A percentile compares a stretch with the other conserved stretches of the same genome.
phyloP scores from a whole-genome alignment of 2,797 vertebrate species.

The Serranus cabrilla region DNA sequence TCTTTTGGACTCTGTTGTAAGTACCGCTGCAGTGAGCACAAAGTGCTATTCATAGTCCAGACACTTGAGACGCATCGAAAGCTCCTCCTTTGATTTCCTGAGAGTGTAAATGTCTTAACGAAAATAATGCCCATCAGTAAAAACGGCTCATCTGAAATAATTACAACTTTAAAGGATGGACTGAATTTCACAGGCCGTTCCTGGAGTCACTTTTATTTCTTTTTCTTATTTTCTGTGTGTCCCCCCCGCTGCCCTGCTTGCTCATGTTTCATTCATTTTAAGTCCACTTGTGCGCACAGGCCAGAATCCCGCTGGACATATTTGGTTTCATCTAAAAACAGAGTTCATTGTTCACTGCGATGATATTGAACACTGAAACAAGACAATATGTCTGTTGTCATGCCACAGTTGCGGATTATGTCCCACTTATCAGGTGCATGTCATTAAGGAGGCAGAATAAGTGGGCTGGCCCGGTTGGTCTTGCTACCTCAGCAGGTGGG shows the following conservation, averaged over 20 bases:
- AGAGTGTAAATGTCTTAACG: slow-evolving; percentile 37
- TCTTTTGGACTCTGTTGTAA: slow-evolving; percentile 55
- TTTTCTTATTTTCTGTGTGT: slow-evolving; percentile 27
- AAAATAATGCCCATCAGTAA: background rate
- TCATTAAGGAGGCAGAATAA: slow-evolving; percentile 72
- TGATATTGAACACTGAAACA: slow-evolving; percentile 80
- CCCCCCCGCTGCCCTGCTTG: slow-evolving; percentile 32
- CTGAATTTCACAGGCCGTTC: background rate
- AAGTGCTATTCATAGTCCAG: slow-evolving; percentile 73
- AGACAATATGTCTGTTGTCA: slow-evolving; percentile 84
- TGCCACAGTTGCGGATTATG: slow-evolving; percentile 66
- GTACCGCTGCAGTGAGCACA: slow-evolving; percentile 62
- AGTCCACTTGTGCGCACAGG: slow-evolving; percentile 57
- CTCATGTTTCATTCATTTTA: slow-evolving; percentile 80
- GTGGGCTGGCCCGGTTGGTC: slow-evolving; percentile 57
- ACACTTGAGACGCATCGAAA: slow-evolving; percentile 68
- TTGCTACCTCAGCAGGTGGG: slow-evolving; percentile 59
- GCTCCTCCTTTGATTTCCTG: slow-evolving; percentile 33
- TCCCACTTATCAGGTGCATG: slow-evolving; percentile 74
- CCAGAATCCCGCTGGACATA: slow-evolving; percentile 71
- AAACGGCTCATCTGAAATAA: slow-evolving; percentile 38
- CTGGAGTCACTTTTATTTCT: slow-evolving; percentile 24
- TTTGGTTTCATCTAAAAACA: slow-evolving; percentile 85
- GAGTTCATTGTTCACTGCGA: slow-evolving; percentile 82
- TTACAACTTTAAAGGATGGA: slow-evolving; percentile 16